Evolutionary conservation across 2,113 vertebrate species (phyloP).

Genomic region (Onychostruthus taczanowskii): DNA sequence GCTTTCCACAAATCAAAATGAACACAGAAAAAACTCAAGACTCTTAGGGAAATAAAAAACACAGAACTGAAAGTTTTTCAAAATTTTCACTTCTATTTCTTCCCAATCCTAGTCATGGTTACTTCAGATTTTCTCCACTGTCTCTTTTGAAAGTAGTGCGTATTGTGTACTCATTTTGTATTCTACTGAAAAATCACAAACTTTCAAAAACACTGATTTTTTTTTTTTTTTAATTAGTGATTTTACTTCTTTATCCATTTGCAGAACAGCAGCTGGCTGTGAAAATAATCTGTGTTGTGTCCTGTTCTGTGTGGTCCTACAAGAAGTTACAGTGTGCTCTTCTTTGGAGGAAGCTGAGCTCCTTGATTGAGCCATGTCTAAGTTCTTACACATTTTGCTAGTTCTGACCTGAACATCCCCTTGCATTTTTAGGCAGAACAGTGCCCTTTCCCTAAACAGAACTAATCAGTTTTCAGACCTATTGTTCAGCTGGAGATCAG

Average conservation of each 20-base stretch:
- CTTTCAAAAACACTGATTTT: background rate
- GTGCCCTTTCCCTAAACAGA: background rate
- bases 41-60: background rate
- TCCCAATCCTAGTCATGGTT: background rate
- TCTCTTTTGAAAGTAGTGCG: background rate
- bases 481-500: background rate
- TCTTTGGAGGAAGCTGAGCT: background rate
- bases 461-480: background rate
- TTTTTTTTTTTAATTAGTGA: background rate
- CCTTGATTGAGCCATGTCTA: accelerated
- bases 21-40: background rate
- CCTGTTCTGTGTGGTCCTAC: background rate
- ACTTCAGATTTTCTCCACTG: background rate
- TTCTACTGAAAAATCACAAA: background rate
- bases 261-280: background rate
- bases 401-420: background rate
- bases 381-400: background rate
- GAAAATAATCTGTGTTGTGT: background rate
- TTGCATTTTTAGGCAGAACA: background rate
- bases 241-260: background rate
- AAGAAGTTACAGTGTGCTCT: background rate
- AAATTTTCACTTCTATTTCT: background rate
- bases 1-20: background rate
- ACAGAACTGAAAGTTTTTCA: background rate
- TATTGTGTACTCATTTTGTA: background rate